Percentiles rank a stretch among this genome's conserved stretches.
phyloP scores from a whole-genome alignment of 2,888 invertebrate genomes.

The Timema cristinae region DNA sequence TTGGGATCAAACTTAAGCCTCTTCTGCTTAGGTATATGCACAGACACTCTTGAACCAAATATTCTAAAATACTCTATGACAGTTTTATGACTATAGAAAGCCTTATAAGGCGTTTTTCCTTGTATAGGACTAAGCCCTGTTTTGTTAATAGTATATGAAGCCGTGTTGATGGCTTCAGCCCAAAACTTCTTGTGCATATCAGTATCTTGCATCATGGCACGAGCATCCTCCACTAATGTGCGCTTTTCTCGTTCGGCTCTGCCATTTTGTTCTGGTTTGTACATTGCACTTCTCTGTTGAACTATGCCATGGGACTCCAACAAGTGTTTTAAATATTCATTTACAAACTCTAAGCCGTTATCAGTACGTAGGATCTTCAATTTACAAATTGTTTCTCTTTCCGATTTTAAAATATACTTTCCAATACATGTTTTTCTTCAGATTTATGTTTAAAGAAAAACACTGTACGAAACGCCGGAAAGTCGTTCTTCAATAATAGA shows the following conservation, averaged over 20 bases:
- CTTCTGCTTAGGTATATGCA: neutral
- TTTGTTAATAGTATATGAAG: neutral
- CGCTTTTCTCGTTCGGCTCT: neutral
- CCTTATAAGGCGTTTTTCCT: too few species aligned
- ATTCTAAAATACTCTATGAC: too few species aligned
- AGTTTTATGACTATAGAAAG: too few species aligned
- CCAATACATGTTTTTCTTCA: neutral
- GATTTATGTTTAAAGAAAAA: neutral
- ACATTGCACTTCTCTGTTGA: neutral
- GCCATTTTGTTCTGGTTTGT: neutral
- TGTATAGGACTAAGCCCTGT: too few species aligned
- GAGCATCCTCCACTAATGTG: neutral
- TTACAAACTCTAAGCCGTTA: neutral
- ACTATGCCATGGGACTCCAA: neutral
- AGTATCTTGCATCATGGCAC: neutral
- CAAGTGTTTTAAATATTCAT: neutral
- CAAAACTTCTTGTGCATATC: slow-evolving; percentile 1
- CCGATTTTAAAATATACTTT: neutral
- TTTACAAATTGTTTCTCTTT: neutral
- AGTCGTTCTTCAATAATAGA: neutral
- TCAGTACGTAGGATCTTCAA: neutral
- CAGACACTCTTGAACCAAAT: neutral
- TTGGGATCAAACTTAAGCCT: neutral
- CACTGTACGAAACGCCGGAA: too few species aligned
- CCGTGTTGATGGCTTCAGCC: neutral